A percentile compares a stretch with the other conserved stretches of the same genome.
These are phyloP conservation scores for Stenurella melanura DNA, from an alignment of 2,888 invertebrate species.

Conservation along the genomic window DNA sequence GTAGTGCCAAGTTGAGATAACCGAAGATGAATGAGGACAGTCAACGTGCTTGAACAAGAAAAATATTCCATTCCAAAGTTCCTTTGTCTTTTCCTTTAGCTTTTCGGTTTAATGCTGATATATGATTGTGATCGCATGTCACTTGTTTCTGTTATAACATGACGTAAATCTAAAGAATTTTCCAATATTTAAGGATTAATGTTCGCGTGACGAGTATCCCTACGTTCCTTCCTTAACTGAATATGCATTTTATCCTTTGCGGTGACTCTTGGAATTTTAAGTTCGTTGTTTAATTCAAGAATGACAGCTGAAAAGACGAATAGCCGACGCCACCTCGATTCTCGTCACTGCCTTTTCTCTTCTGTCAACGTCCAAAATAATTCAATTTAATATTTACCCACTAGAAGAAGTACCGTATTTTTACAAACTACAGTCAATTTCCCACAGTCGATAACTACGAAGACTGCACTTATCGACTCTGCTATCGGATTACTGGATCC, in stretches of 20 bases:
- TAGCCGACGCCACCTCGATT: slow-evolving; percentile 63
- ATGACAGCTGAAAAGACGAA: slow-evolving; percentile 67
- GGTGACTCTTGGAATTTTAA: slow-evolving; percentile 61
- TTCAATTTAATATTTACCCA: slow-evolving; percentile 48
- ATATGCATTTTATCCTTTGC: slow-evolving; percentile 62
- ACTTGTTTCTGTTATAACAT: slow-evolving; percentile 56
- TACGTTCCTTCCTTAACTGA: slow-evolving; percentile 52
- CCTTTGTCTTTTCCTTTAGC: slow-evolving; percentile 67
- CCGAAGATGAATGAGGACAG: slow-evolving; percentile 71
- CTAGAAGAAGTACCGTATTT: slow-evolving; percentile 53
- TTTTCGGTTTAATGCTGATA: slow-evolving; percentile 66
- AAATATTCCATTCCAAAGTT: slow-evolving; percentile 70
- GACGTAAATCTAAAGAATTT: slow-evolving; percentile 58
- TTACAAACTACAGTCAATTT: slow-evolving; percentile 64
- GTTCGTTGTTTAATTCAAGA: slow-evolving; percentile 62
- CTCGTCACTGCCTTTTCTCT: slow-evolving; percentile 62
- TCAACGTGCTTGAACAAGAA: slow-evolving; percentile 69
- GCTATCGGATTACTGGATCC: slow-evolving; percentile 72
- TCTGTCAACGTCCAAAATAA: slow-evolving; percentile 54
- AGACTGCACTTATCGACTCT: slow-evolving; percentile 69
- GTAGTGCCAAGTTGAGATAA: slow-evolving; percentile 71
- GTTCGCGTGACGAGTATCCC: slow-evolving; percentile 58
- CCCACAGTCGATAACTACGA: slow-evolving; percentile 71
- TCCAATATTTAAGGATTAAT: slow-evolving; percentile 64
- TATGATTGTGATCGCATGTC: slow-evolving; percentile 60